Evolutionary conservation across 2,797 vertebrate genomes (phyloP), one percentile per base, ranked within the genome.

Genomic region (Sparidentex hasta): DNA sequence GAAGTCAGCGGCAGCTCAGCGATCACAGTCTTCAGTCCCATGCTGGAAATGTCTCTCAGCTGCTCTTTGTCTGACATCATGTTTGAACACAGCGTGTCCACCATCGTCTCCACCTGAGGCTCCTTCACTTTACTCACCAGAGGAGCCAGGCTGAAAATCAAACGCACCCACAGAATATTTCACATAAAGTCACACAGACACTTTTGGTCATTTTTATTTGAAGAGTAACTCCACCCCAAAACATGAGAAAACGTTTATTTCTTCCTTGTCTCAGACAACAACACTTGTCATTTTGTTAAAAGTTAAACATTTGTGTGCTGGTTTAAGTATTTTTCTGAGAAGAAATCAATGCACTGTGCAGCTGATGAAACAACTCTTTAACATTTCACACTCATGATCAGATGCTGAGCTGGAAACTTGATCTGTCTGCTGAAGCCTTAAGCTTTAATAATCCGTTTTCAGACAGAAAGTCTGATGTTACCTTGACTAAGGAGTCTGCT

Each of bases 111-210:
- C 87, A 99, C 97, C 92, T 99, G 98, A 89, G 96, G 96, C 82
- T 99, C 98, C 91, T 99, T 99, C 92, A 99, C 97, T 50, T 99
- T 99, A 74, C 96, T 94, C 89, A 99, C 97, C 90, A 99, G 93
- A 0, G 98, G 98, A 3, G 97, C 98, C 92, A 99, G 92, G 74
- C 98, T 99, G 85, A 1, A 83, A 83, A 82, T 67, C 67, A 79
- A 62, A 74, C 65, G 25, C 1, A 80, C 57, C 41, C 64, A 16
- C 0, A 16, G 3, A 13, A 21, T 8, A 17, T 17, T 33, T 57
- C 2, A 1, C 44, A 14, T 12, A 14, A 44, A 14, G 44, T 5
- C 12, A 5, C 14, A 14, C 44, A 44, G 44, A 14, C 13, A 44
- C 44, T 44, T 44, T 44, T 44, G 33, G 33, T 38, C 14, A 44